phyloP scores from a whole-genome alignment of 2,797 vertebrate species.

The Ciconia nigra region DNA sequence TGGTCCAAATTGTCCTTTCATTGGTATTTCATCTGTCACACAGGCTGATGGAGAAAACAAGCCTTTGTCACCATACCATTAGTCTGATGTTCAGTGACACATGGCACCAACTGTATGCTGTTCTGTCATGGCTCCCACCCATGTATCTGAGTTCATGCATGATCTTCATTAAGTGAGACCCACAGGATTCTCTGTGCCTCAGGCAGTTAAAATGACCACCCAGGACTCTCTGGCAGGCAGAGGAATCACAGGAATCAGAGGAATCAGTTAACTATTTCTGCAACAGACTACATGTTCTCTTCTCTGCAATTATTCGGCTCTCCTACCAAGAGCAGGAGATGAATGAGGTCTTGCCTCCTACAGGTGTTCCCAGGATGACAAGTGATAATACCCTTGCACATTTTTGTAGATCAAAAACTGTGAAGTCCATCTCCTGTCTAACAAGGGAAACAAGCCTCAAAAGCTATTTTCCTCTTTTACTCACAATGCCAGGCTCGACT shows the following conservation, averaged over 20 bases:
- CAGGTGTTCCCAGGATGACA: neutral
- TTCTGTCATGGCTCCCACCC: neutral
- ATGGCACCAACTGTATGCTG: neutral
- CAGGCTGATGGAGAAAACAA: neutral
- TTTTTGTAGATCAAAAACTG: neutral
- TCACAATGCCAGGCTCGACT: neutral
- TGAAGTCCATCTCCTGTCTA: neutral
- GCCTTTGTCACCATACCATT: neutral
- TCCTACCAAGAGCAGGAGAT: neutral
- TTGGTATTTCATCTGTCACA: constrained; percentile 8
- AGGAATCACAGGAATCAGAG: neutral
- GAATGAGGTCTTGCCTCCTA: neutral
- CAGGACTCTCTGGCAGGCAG: neutral
- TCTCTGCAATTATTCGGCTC: neutral
- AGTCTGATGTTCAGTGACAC: neutral
- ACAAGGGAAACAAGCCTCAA: neutral
- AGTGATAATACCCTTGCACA: neutral
- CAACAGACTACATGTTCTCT: neutral
- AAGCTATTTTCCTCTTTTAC: neutral
- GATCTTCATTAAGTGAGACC: neutral
- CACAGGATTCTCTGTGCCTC: neutral
- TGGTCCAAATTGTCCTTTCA: neutral
- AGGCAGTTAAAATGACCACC: neutral
- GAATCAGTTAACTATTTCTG: neutral
- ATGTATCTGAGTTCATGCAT: neutral